Percentiles rank a stretch among this genome's conserved stretches.
Evolutionary conservation across 2,113 vertebrate genomes (phyloP).

Genomic region (Lophochroa leadbeateri): DNA sequence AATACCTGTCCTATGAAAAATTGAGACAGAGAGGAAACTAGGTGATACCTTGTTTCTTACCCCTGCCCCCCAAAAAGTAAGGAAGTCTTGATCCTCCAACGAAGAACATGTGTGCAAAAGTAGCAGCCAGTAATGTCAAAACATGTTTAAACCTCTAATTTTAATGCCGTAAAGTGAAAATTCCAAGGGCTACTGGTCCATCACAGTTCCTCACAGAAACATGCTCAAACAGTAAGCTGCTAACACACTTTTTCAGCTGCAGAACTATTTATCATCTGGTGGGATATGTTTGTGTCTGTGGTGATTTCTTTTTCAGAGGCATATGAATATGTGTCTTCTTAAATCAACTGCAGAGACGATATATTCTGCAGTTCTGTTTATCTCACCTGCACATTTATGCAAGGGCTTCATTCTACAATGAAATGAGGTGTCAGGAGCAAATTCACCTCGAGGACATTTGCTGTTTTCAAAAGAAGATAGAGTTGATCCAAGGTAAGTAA

Average conservation of each 20-base stretch:
- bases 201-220: not conserved
- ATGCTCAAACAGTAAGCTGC: rapidly evolving
- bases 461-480: not conserved
- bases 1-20: not conserved
- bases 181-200: not conserved
- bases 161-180: not conserved
- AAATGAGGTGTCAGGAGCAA: not conserved
- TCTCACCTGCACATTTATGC: rapidly evolving
- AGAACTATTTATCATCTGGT: not conserved
- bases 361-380: not conserved
- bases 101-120: not conserved
- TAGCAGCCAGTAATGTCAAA: not conserved
- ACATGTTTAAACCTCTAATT: not conserved
- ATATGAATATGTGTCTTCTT: not conserved
- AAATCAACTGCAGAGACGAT: rapidly evolving
- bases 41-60: not conserved
- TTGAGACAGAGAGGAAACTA: not conserved
- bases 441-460: not conserved
- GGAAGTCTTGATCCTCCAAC: not conserved
- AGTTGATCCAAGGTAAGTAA: not conserved
- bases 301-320: not conserved
- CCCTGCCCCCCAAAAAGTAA: rapidly evolving
- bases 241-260: not conserved
- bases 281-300: not conserved
- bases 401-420: not conserved